Evolutionary conservation across 2,888 invertebrate species (phyloP).

Genomic region (Eucriotettix oculatus): DNA sequence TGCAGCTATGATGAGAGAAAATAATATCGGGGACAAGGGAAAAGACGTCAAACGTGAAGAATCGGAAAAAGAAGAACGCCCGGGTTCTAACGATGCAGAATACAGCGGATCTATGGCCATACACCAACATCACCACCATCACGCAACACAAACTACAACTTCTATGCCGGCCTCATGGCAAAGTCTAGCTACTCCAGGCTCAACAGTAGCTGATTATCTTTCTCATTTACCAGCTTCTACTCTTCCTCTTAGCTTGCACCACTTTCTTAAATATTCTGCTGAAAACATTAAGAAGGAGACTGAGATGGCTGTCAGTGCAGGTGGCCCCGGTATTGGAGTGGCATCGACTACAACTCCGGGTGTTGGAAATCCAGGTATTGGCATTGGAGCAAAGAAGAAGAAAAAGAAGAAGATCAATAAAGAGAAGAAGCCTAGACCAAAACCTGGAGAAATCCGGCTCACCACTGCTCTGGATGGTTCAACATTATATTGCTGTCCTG

Average conservation of each 20-base stretch:
- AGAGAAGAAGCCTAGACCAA: conserved; percentile 68
- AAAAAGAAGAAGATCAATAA: conserved; percentile 61
- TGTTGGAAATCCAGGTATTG: conserved; percentile 21
- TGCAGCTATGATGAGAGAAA: conserved; percentile 13
- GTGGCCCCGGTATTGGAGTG: conserved; percentile 8
- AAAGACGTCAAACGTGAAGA: conserved; percentile 13
- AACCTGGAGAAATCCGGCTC: conserved; percentile 67
- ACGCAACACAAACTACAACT: conserved; percentile 10
- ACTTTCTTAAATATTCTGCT: conserved; percentile 63
- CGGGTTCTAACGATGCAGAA: conserved; percentile 13
- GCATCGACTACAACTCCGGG: conserved; percentile 23
- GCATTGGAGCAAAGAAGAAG: conserved; percentile 42
- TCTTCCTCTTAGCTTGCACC: conserved; percentile 61
- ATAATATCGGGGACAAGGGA: conserved; percentile 6
- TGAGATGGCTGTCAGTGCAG: conserved; percentile 24
- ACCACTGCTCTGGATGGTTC: conserved; percentile 49
- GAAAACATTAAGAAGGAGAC: conserved; percentile 59
- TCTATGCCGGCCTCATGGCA: conserved; percentile 50
- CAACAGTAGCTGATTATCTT: conserved; percentile 70
- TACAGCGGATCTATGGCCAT: conserved; percentile 12
- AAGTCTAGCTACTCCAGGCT: conserved; percentile 49
- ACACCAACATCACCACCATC: conserved; percentile 11
- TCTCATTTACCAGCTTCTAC: conserved; percentile 60
- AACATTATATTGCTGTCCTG: conserved; percentile 71
- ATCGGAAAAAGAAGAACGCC: conserved; percentile 11